Conservation (phyloP, 2,888 invertebrate genomes). For the Dexiosoma caninum region DNA sequence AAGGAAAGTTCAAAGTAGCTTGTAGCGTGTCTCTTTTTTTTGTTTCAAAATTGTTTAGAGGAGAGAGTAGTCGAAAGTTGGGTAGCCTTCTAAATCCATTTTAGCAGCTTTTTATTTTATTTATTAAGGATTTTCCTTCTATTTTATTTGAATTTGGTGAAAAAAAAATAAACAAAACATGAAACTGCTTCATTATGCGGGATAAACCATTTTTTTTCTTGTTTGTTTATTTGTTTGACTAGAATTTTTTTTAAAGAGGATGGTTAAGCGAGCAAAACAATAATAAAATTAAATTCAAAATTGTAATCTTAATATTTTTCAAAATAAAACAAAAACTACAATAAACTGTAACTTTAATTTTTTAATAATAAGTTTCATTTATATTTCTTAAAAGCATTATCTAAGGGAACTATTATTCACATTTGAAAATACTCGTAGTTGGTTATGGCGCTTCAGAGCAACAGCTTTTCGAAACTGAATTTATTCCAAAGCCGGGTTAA, state of each 20-base stretch:
- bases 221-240: background rate
- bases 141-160: conserved; percentile 41
- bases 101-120: conserved; percentile 53
- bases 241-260: background rate
- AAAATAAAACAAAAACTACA: too few relatives aligned
- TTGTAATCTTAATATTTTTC: background rate
- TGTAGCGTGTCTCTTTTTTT: too few relatives aligned
- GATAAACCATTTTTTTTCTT: conserved; percentile 66
- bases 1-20: conserved; percentile 26
- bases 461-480: too few relatives aligned
- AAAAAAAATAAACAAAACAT: conserved; percentile 10
- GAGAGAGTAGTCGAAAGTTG: background rate
- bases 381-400: too few relatives aligned
- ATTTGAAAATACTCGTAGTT: too few relatives aligned
- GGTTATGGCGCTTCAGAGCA: too few relatives aligned
- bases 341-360: too few relatives aligned
- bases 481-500: too few relatives aligned
- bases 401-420: background rate
- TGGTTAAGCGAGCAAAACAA: background rate
- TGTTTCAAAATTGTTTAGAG: conserved; percentile 21
- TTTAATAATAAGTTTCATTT: too few relatives aligned
- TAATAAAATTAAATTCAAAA: background rate
- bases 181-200: conserved; percentile 73
- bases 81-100: conserved; percentile 4
- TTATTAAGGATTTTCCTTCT: conserved; percentile 59